phyloP scores from a whole-genome alignment of 2,797 vertebrate species.

The Psittacula derbiana region DNA sequence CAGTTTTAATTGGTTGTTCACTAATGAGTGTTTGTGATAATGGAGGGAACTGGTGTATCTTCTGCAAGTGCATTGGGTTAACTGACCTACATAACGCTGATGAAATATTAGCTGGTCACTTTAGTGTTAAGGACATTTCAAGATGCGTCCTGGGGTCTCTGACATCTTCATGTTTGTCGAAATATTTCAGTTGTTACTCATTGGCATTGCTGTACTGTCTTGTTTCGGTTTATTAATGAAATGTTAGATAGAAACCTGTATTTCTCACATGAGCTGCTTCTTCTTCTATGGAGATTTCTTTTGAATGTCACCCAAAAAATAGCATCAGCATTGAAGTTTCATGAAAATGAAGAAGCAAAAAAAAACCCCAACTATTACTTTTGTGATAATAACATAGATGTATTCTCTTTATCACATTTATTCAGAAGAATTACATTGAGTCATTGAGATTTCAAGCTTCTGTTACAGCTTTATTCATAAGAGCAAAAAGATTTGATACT shows the following conservation, averaged over 20 bases:
- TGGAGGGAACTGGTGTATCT: not conserved
- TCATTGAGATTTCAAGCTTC: conserved; percentile 34
- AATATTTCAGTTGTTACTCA: not conserved
- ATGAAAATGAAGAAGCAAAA: conserved; percentile 2
- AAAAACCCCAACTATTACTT: not conserved
- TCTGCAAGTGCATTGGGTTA: not conserved
- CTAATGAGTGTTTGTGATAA: not conserved
- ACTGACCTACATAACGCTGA: not conserved
- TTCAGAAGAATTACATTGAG: not conserved
- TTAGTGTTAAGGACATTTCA: not conserved
- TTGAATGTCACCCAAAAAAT: not conserved
- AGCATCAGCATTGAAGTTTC: not conserved
- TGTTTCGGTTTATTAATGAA: not conserved
- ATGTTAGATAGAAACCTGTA: not conserved
- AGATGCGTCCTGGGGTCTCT: not conserved
- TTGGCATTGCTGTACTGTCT: not conserved
- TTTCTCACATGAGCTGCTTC: not conserved
- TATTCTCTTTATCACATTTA: conserved; percentile 23
- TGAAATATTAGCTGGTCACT: not conserved
- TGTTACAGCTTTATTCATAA: not conserved
- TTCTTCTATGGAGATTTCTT: conserved; percentile 31
- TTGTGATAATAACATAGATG: not conserved
- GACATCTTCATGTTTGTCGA: not conserved
- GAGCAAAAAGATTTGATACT: not conserved
- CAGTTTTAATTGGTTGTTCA: not conserved